Evolutionary conservation across 1,140 invertebrate species (phyloP), one percentile per base, ranked within the genome.

Genomic region (Forficula auricularia): DNA sequence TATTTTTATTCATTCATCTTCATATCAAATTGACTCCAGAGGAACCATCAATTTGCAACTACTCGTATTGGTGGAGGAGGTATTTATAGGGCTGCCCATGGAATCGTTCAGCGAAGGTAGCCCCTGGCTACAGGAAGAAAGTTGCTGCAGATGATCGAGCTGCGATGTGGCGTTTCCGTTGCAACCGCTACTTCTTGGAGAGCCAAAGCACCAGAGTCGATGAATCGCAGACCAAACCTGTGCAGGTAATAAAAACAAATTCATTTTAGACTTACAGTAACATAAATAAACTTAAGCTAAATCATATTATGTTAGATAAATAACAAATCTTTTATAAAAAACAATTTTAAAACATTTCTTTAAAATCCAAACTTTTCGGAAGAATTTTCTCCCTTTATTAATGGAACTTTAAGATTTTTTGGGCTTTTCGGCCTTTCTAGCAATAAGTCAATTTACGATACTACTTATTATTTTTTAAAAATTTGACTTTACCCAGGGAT

Each of bases 31-130:
- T 1, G 18, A 3, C 3, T 42, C 14, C 40, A 45, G 19, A 12
- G 18, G 18, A 22, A 27, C 22, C 22, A 27, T 27, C 22, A 31
- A 16, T 18, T 32, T 42, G 54, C 60, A 72, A 52, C 70, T 71
- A 43, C 68, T 70, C 15, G 70, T 72, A 42, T 72, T 68, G 46
- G 70, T 53, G 12, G 68, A 66, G 13, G 63, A 60, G 47, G 67
- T 66, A 52, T 75, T 74, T 45, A 75, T 74, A 41, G 71, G 69
- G 56, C 78, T 73, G 38, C 76, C 78, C 34, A 77, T 67, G 31
- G 73, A 76, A 53, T 79, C 78, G 19, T 76, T 77, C 62, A 80
- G 71, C 19, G 80, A 83, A 16, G 79, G 78, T 58, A 78, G 64
- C 15, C 79, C 80, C 57, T 82, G 77, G 19, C 78, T 82, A 46